A percentile compares a stretch with the other conserved stretches of the same genome.
Conservation (phyloP, 2,113 vertebrate genomes). For the Xerus inauris region DNA sequence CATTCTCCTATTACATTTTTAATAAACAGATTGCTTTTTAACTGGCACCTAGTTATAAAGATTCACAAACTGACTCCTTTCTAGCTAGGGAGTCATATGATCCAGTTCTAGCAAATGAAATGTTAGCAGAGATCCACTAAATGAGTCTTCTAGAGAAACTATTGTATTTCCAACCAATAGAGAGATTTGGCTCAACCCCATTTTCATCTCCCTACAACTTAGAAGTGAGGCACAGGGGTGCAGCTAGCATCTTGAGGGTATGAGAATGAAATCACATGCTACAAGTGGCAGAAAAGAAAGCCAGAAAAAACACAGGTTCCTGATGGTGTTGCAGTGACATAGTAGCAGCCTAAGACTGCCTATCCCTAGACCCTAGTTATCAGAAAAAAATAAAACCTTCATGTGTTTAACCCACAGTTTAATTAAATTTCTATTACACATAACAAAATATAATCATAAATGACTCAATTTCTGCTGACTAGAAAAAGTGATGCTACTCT, state of each 20-base stretch:
- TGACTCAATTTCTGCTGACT: conserved; percentile 13
- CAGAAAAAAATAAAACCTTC: conserved; percentile 16
- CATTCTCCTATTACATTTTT: not conserved
- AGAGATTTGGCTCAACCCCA: not conserved
- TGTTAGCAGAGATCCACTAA: not conserved
- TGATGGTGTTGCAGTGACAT: not conserved
- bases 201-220: not conserved
- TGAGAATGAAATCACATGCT: not conserved
- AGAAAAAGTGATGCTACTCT: not conserved
- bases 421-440: conserved; percentile 5
- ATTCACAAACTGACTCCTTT: not conserved
- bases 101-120: not conserved
- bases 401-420: not conserved
- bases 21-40: conserved; percentile 7
- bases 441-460: conserved; percentile 4
- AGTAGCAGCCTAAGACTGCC: not conserved
- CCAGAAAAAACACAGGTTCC: not conserved
- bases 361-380: not conserved
- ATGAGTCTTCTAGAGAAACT: not conserved
- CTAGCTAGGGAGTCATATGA: not conserved
- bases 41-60: not conserved
- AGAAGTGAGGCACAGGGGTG: not conserved
- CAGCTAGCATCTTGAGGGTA: not conserved
- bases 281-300: not conserved
- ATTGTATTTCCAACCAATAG: not conserved